A percentile compares a stretch with the other conserved stretches of the same genome.
These are phyloP conservation scores for Allolobophora icterica DNA, from an alignment of 2,888 invertebrate genomes.

Conservation along the genomic window DNA sequence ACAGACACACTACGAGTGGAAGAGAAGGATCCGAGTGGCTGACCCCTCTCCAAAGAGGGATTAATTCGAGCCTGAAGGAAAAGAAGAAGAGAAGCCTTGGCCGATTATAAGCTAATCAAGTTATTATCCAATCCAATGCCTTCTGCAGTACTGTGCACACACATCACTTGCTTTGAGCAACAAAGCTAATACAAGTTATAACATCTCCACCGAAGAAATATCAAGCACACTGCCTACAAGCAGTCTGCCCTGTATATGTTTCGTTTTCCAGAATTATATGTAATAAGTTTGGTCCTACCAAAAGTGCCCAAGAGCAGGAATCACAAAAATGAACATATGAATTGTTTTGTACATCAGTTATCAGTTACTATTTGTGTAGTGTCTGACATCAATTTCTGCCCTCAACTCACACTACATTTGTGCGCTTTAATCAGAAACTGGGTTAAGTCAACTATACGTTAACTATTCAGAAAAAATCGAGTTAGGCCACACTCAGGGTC, in stretches of 20 bases:
- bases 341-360: neutral
- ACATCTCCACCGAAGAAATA: neutral
- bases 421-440: too few species aligned
- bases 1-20: too few species aligned
- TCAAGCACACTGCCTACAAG: neutral
- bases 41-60: too few species aligned
- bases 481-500: neutral
- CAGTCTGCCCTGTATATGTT: neutral
- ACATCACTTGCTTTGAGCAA: neutral
- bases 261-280: neutral
- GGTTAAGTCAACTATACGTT: too few species aligned
- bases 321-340: neutral
- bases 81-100: too few species aligned
- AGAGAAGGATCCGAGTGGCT: too few species aligned
- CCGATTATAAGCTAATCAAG: neutral
- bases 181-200: neutral
- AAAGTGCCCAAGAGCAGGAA: neutral
- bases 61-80: too few species aligned
- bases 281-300: neutral
- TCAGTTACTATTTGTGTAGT: too few species aligned
- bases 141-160: neutral
- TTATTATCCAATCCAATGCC: neutral
- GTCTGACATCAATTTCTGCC: too few species aligned
- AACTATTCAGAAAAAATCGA: too few species aligned
- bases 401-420: too few species aligned